Conservation (phyloP, 2,113 vertebrate species). For the Triplophysa tibetana region DNA sequence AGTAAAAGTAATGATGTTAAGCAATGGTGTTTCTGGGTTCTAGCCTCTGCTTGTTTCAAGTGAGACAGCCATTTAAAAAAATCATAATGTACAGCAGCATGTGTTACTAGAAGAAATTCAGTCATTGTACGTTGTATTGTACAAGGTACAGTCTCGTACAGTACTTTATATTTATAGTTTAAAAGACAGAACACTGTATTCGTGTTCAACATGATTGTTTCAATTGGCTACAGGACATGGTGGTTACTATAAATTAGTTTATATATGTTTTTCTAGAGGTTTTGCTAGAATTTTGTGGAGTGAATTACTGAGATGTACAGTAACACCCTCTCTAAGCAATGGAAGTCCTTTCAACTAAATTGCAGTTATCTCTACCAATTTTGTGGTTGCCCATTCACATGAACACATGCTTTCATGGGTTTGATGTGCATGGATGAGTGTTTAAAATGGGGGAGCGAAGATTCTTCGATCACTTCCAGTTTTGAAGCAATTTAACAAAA, state of each 20-base stretch:
- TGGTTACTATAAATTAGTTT: not conserved
- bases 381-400: constrained; percentile 12
- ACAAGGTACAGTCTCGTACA: no score
- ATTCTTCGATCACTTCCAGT: not conserved
- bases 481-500: not conserved
- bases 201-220: not conserved
- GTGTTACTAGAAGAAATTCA: no score
- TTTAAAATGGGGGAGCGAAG: not conserved
- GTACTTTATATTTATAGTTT: not conserved
- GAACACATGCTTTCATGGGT: constrained; percentile 9
- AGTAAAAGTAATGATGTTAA: no score
- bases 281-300: no score
- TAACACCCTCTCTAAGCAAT: not conserved
- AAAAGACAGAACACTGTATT: not conserved
- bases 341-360: constrained; percentile 9
- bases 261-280: no score
- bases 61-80: no score
- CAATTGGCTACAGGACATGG: no score
- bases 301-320: not conserved
- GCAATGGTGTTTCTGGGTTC: no score
- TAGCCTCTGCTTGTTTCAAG: no score
- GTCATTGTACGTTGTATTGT: not conserved
- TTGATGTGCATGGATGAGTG: not conserved
- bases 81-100: no score
- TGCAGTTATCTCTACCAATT: constrained; percentile 16